A percentile compares a stretch with the other conserved stretches of the same genome.
phyloP scores from a whole-genome alignment of 2,113 vertebrate species.

The Oplegnathus fasciatus region DNA sequence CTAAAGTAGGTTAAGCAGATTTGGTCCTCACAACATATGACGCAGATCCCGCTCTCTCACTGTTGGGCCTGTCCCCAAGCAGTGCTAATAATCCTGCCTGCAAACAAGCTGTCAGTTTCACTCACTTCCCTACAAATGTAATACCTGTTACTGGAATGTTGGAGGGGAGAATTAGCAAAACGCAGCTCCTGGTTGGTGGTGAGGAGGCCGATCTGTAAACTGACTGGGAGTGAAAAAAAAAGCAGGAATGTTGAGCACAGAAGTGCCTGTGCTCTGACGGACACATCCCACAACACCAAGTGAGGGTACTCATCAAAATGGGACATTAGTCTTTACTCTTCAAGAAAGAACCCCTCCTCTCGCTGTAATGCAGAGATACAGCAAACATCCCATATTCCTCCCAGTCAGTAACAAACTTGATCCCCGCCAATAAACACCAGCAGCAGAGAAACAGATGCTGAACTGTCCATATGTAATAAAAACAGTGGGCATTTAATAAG shows the following conservation, averaged over 20 bases:
- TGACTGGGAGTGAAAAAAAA: conserved; percentile 36
- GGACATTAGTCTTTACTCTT: neutral
- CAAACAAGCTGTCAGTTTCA: conserved; percentile 78
- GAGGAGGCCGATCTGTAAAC: conserved; percentile 30
- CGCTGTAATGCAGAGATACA: neutral
- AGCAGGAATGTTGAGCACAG: conserved; percentile 38
- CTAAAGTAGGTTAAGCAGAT: conserved; percentile 86
- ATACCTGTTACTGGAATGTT: conserved; percentile 76
- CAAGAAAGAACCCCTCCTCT: neutral
- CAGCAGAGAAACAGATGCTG: conserved; percentile 6
- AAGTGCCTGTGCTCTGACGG: conserved; percentile 4
- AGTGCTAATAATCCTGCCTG: conserved; percentile 79
- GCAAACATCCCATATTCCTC: neutral
- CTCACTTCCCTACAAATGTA: conserved; percentile 67
- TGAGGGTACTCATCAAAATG: neutral
- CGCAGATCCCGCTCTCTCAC: conserved; percentile 72
- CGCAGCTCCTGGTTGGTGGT: conserved; percentile 44
- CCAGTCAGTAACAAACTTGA: neutral
- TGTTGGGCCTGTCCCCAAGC: conserved; percentile 76
- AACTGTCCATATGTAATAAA: neutral
- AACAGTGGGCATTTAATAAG: neutral
- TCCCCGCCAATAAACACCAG: neutral
- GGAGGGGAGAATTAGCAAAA: conserved; percentile 63
- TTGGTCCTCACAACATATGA: conserved; percentile 83
- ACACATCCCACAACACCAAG: neutral